Conservation (phyloP, 2,797 vertebrate genomes). For the Enteromius argenteus region DNA sequence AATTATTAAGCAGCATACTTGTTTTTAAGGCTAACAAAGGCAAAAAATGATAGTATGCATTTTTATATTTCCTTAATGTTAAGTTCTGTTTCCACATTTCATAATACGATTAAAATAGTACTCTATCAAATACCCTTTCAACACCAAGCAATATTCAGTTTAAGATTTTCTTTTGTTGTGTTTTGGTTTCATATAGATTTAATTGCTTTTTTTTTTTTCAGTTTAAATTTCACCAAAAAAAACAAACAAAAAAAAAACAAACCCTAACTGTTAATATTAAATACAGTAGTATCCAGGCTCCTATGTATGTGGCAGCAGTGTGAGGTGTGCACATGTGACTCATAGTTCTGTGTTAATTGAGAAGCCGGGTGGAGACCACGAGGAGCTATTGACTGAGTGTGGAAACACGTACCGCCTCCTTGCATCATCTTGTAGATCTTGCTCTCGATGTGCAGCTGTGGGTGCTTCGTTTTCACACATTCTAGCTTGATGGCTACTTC, state of each 20-base stretch:
- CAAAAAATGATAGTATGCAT: background rate
- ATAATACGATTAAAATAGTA: background rate
- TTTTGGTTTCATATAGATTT: too few relatives aligned
- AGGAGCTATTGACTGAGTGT: conserved; percentile 9
- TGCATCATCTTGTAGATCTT: conserved; percentile 87
- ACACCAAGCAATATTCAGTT: background rate
- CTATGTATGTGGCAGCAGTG: background rate
- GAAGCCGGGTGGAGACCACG: conserved; percentile 17
- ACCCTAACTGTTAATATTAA: background rate
- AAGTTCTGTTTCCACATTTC: background rate
- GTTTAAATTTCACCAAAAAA: too few relatives aligned
- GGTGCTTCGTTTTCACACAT: conserved; percentile 84
- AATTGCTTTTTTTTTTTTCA: too few relatives aligned
- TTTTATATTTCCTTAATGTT: background rate
- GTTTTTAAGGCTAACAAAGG: background rate
- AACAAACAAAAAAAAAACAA: too few relatives aligned
- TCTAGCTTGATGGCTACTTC: conserved; percentile 83
- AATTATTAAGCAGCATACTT: background rate
- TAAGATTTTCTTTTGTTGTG: background rate
- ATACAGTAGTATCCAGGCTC: background rate
- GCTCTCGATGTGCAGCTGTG: conserved; percentile 84
- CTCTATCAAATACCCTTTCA: background rate
- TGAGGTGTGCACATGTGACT: conserved; percentile 21
- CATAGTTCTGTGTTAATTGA: conserved; percentile 12
- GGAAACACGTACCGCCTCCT: conserved; percentile 74